Base-by-base conservation (phyloP, 2,888 invertebrate genomes). In the Nineta flava region DNA sequence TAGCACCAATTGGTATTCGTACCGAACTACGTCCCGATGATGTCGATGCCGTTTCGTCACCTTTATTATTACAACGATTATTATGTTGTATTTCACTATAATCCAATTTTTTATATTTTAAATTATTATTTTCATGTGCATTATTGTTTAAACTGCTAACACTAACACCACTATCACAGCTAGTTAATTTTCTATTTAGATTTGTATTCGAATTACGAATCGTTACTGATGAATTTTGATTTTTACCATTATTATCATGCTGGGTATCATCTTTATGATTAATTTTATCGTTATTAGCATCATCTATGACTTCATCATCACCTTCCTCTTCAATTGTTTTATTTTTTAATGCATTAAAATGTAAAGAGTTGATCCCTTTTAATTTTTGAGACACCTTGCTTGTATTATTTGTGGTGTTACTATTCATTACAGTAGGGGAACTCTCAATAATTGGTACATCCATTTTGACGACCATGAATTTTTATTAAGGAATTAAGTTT, bases 331-430 rank as follows among this genome's bases (percentile, higher is more conserved):
- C 26, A 3, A 44, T 44, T 21, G 19, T 45, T 35, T 42, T 52
- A 47, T 51, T 53, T 46, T 51, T 53, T 17, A 52, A 31, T 12
- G 53, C 53, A 40, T 53, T 53, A 35, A 53, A 53, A 41, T 52
- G 49, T 40, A 53, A 47, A 7, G 51, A 42, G 35, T 53, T 53
- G 40, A 52, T 38, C 43, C 43, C 44, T 43, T 49, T 44, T 12
- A 49, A 35, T 40, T 35, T 19, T 44, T 44, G 44, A 17, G 44
- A 26, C 26, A 26, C 21, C 7, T 44, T 38, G 38, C n/a, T 38
- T 15, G 38, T 38, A n/a, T n/a, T n/a, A 15, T 38, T 38, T 13
- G 4, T 38, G 15, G n/a, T 38, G 38, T 38, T 38, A 38, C n/a
- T 38, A 15, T 13, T 38, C 15, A 15, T n/a, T 38, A 15, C 5